Percentiles rank a stretch among this genome's conserved stretches.
Conservation (phyloP, 2,797 vertebrate genomes). For the Alosa sapidissima region DNA sequence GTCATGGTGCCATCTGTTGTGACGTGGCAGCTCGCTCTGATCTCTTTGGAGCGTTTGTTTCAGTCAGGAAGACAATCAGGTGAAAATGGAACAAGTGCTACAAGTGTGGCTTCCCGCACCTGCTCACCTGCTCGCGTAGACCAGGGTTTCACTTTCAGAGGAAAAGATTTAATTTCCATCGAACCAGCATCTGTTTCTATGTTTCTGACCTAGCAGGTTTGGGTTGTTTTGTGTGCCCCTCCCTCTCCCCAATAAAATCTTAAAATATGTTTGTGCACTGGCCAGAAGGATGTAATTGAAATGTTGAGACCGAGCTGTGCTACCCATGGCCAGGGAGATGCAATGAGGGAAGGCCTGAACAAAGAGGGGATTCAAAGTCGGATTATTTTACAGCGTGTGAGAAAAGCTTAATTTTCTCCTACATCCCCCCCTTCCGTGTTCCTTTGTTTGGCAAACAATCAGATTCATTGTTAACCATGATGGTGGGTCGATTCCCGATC, state of each 20-base stretch:
- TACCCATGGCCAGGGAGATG: neutral
- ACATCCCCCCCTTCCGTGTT: conserved; percentile 60
- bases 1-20: conserved; percentile 8
- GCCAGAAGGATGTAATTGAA: neutral
- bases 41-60: neutral
- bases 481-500: conserved; percentile 51
- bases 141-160: neutral
- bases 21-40: neutral
- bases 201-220: neutral
- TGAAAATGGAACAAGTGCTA: conserved; percentile 1
- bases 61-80: conserved; percentile 1
- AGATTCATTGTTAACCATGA: conserved; percentile 54
- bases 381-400: conserved; percentile 70
- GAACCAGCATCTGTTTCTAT: neutral
- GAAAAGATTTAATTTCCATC: neutral
- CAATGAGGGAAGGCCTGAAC: conserved; percentile 52
- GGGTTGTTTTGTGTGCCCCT: neutral
- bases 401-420: conserved; percentile 64
- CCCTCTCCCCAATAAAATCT: neutral
- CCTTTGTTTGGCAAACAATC: conserved; percentile 57
- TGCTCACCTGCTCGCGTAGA: neutral
- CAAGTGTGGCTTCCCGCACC: neutral
- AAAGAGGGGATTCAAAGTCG: conserved; percentile 72
- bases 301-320: neutral
- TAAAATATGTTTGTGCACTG: neutral